phyloP scores from a whole-genome alignment of 2,113 vertebrate genomes.

The Tinamus guttatus region DNA sequence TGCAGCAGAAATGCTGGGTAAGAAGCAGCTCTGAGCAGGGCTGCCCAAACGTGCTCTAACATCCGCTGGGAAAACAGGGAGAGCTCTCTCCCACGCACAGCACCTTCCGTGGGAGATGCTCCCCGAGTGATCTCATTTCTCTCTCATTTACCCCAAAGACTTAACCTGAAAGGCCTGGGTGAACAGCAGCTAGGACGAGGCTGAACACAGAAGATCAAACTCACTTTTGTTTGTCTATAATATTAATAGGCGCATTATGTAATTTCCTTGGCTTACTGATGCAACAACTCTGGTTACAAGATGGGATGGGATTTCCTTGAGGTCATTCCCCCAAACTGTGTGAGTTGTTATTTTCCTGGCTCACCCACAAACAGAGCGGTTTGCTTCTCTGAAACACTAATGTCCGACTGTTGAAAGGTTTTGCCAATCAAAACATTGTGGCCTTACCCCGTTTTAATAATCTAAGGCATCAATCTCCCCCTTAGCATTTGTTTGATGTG shows the following conservation, averaged over 20 bases:
- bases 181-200: neutral
- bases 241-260: constrained; percentile 13
- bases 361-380: constrained; percentile 65
- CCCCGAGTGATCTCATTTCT: neutral
- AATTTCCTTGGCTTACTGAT: constrained; percentile 56
- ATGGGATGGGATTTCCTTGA: constrained; percentile 68
- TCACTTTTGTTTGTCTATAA: constrained; percentile 32
- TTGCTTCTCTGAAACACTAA: constrained; percentile 66
- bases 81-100: neutral
- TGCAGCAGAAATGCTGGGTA: neutral
- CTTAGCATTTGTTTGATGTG: constrained; percentile 58
- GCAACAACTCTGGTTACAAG: constrained; percentile 51
- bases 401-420: constrained; percentile 52
- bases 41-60: neutral
- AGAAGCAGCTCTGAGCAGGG: neutral
- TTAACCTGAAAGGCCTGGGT: neutral
- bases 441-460: constrained; percentile 59
- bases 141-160: neutral
- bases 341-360: constrained; percentile 68
- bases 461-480: constrained; percentile 62
- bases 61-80: neutral
- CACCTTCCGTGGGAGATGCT: neutral
- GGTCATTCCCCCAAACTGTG: constrained; percentile 55
- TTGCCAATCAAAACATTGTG: constrained; percentile 67
- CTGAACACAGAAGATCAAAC: neutral